A percentile compares a stretch with the other conserved stretches of the same genome.
phyloP scores from a whole-genome alignment of 2,888 invertebrate genomes.

The Thecophora atra region DNA sequence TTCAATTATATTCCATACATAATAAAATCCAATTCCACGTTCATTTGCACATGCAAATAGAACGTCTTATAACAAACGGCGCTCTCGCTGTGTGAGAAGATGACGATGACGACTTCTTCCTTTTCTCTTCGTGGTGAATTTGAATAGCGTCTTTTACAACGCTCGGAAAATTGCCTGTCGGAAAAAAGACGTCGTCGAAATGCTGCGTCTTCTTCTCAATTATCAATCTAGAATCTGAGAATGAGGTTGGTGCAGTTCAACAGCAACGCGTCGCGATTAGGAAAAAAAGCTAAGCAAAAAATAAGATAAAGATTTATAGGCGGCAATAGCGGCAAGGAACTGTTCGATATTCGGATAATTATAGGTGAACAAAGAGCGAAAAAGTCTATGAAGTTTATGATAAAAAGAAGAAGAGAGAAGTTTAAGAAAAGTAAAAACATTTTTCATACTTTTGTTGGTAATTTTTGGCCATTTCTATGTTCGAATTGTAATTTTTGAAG shows the following conservation, averaged over 20 bases:
- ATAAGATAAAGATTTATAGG: too few species aligned
- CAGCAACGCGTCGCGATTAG: neutral
- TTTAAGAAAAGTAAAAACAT: too few species aligned
- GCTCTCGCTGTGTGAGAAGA: neutral
- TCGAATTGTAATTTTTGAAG: too few species aligned
- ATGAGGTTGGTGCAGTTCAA: neutral
- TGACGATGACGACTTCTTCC: slow-evolving; percentile 3
- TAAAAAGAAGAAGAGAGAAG: too few species aligned
- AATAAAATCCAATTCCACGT: slow-evolving; percentile 60
- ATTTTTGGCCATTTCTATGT: too few species aligned
- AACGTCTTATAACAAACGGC: slow-evolving; percentile 41
- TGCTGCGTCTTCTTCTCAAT: slow-evolving; percentile 19
- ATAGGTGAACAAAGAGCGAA: too few species aligned
- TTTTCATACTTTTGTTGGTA: too few species aligned
- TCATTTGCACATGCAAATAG: slow-evolving; percentile 60
- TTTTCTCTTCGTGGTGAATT: slow-evolving; percentile 9
- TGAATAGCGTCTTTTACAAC: neutral
- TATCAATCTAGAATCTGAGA: slow-evolving; percentile 10
- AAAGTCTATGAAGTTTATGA: too few species aligned
- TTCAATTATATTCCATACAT: slow-evolving; percentile 56
- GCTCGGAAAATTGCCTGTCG: slow-evolving; percentile 33
- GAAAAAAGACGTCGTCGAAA: slow-evolving; percentile 23
- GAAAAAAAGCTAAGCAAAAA: too few species aligned
- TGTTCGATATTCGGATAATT: too few species aligned
- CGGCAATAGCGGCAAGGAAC: too few species aligned